Conservation (phyloP, 2,888 invertebrate species). For the Phytoseiulus persimilis region DNA sequence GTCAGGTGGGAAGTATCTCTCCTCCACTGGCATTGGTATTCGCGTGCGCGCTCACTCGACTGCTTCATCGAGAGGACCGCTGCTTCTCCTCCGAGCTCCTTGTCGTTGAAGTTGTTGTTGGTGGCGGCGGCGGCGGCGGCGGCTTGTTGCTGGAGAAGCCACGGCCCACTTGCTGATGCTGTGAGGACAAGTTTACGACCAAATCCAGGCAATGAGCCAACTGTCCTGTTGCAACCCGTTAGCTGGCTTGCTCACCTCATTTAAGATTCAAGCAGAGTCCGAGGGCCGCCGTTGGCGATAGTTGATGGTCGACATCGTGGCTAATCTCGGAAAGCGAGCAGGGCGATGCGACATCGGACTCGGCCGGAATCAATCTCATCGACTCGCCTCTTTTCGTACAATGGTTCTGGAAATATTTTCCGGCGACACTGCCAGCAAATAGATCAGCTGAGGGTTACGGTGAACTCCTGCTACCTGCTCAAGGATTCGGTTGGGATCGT, state of each 20-base stretch:
- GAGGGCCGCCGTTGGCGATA: background rate
- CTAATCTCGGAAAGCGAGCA: no score
- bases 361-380: no score
- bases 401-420: no score
- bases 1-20: constrained; percentile 34
- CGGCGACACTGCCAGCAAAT: no score
- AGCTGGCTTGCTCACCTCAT: background rate
- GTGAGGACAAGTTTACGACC: constrained; percentile 5
- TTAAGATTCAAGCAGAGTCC: background rate
- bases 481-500: no score
- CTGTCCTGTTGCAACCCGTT: background rate
- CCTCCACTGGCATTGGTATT: background rate
- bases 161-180: background rate
- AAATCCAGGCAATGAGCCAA: background rate
- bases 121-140: background rate
- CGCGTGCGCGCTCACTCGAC: background rate
- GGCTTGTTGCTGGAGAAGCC: background rate
- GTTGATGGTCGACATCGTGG: no score
- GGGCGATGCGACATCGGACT: no score
- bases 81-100: background rate
- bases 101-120: no score
- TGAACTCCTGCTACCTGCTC: no score
- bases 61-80: background rate
- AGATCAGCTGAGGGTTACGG: no score
- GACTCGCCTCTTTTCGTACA: no score